Percentiles rank a stretch among this genome's conserved stretches.
phyloP scores from a whole-genome alignment of 2,113 vertebrate genomes.

The Numida meleagris region DNA sequence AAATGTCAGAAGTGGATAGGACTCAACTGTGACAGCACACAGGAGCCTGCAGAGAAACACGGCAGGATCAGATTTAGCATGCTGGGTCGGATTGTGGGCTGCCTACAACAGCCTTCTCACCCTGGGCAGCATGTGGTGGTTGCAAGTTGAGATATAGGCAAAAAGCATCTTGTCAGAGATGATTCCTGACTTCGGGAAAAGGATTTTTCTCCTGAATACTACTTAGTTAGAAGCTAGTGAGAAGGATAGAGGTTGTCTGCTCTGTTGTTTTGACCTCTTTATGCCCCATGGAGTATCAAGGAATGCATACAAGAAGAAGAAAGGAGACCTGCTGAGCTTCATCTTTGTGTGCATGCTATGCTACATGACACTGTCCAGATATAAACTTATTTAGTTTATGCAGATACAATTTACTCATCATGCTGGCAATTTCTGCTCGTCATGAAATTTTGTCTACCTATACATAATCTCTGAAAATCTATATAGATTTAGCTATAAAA shows the following conservation, averaged over 20 bases:
- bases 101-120: not conserved
- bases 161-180: not conserved
- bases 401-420: not conserved
- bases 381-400: not conserved
- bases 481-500: not conserved
- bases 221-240: not conserved
- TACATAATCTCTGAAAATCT: not conserved
- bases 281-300: not conserved
- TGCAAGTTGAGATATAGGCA: not conserved
- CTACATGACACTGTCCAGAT: accelerated
- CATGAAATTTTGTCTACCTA: not conserved
- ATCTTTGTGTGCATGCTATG: not conserved
- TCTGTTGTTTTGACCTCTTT: not conserved
- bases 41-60: not conserved
- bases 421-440: not conserved
- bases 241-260: not conserved
- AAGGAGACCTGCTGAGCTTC: not conserved
- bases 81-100: not conserved
- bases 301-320: not conserved
- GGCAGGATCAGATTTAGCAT: not conserved
- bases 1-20: slow-evolving; percentile 46
- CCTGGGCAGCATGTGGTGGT: not conserved
- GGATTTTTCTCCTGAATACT: not conserved
- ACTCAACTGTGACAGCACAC: slow-evolving; percentile 15
- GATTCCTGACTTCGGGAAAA: not conserved